Conservation (phyloP, 2,888 invertebrate genomes). For the Drosophila rubida region DNA sequence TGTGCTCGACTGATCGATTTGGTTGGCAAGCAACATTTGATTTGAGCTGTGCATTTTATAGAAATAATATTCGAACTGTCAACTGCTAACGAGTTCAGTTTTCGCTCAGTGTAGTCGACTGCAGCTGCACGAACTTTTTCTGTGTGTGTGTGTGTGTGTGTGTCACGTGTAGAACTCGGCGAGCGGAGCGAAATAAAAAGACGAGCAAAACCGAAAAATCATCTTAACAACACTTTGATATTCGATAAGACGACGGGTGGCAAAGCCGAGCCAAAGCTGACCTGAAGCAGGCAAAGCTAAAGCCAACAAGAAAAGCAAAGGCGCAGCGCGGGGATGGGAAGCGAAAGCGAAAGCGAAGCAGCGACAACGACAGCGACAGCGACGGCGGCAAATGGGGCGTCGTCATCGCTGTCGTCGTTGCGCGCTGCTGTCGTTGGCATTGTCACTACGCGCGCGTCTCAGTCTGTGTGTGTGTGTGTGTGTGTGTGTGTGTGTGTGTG, state of each 20-base stretch:
- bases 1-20: too few relatives aligned
- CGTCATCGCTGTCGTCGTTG: slow-evolving; percentile 18
- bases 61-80: too few relatives aligned
- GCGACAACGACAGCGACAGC: neutral
- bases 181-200: slow-evolving; percentile 25
- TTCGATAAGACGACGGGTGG: slow-evolving; percentile 61
- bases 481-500: slow-evolving; percentile 17
- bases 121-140: slow-evolving; percentile 10
- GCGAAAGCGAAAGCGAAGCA: too few relatives aligned
- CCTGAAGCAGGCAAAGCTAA: neutral
- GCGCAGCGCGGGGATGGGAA: too few relatives aligned
- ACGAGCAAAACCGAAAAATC: slow-evolving; percentile 57
- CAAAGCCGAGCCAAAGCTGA: neutral
- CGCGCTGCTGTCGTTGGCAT: slow-evolving; percentile 23
- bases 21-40: too few relatives aligned
- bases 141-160: neutral
- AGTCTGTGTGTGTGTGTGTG: slow-evolving; percentile 14
- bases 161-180: slow-evolving; percentile 39
- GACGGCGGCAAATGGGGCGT: slow-evolving; percentile 31
- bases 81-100: neutral
- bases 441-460: slow-evolving; percentile 37
- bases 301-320: neutral
- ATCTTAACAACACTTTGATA: slow-evolving; percentile 72
- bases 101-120: neutral
- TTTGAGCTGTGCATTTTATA: too few relatives aligned